phyloP scores from a whole-genome alignment of 2,113 vertebrate species.

The Saccopteryx leptura region DNA sequence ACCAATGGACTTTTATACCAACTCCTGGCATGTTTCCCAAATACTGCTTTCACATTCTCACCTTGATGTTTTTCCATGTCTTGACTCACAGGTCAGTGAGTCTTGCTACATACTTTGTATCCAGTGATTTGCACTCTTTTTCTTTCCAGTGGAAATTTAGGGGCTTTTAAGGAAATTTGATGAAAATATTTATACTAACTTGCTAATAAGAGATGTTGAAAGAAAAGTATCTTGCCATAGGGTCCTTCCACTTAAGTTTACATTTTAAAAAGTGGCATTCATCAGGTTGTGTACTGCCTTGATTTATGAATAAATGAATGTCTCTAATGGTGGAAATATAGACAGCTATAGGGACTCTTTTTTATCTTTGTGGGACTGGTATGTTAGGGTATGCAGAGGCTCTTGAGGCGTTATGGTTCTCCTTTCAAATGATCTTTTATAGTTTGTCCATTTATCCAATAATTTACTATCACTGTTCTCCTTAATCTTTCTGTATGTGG shows the following conservation, averaged over 20 bases:
- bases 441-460: neutral
- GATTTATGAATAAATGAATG: neutral
- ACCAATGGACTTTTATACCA: neutral
- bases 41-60: neutral
- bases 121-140: neutral
- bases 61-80: neutral
- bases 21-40: neutral
- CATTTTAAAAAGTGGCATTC: neutral
- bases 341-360: neutral
- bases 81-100: neutral
- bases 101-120: neutral
- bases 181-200: neutral
- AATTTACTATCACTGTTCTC: neutral
- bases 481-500: neutral
- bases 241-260: neutral
- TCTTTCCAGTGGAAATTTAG: neutral
- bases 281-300: neutral
- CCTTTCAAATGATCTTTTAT: neutral
- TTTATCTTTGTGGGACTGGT: neutral
- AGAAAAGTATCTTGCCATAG: neutral
- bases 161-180: neutral
- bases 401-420: neutral
- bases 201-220: neutral
- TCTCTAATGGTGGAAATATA: neutral
- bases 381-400: neutral